Evolutionary conservation across 2,797 vertebrate species (phyloP).

Genomic region (Sebastes nivosus): DNA sequence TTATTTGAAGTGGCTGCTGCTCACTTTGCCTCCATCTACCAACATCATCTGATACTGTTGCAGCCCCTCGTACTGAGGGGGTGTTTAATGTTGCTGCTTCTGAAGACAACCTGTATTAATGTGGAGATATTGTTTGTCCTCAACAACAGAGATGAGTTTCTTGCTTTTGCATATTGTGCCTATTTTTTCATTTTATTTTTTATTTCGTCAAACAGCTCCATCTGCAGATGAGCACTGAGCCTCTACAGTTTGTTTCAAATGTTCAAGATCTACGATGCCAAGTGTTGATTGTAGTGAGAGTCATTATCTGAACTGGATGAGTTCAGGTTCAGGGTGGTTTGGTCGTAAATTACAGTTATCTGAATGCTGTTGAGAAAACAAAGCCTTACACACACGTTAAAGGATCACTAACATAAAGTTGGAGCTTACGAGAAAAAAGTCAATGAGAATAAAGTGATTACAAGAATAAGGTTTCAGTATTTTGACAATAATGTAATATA

Average conservation of each 20-base stretch:
- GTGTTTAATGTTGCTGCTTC: conserved; percentile 4
- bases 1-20: conserved; percentile 28
- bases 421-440: neutral
- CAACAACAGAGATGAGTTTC: neutral
- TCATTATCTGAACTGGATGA: neutral
- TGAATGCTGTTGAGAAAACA: neutral
- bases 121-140: neutral
- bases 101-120: neutral
- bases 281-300: neutral
- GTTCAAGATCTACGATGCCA: neutral
- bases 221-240: conserved; percentile 3
- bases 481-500: neutral
- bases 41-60: neutral
- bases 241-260: neutral
- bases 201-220: neutral
- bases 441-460: neutral
- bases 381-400: neutral
- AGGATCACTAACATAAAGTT: neutral
- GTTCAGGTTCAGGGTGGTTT: neutral
- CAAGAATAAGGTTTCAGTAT: neutral
- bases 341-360: neutral
- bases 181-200: conserved; percentile 25
- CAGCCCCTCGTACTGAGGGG: neutral
- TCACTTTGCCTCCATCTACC: conserved; percentile 16
- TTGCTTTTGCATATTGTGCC: conserved; percentile 50